Base-by-base conservation (phyloP, 2,113 vertebrate genomes). In the Sander vitreus region DNA sequence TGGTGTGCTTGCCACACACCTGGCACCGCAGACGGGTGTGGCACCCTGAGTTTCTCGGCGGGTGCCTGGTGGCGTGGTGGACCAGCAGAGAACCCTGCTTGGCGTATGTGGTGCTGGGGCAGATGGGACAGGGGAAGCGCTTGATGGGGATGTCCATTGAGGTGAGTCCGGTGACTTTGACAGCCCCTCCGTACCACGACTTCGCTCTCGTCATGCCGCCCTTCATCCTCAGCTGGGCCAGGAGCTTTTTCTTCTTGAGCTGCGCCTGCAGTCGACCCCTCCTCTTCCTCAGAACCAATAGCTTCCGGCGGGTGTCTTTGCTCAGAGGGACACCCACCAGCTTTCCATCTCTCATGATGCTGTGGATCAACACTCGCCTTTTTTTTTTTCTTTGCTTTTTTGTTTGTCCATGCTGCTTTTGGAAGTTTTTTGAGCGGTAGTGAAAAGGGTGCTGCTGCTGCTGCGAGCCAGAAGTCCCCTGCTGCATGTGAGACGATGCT, bases 1-100 rank as follows among this genome's bases (percentile, higher is more conserved):
- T 92, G 81, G 95, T 96, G 83, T 94, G 97, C 58, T 95, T 94
- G 3, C 96, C 96, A 6, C 97, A 99, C 0, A 96, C 96, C 39
- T 93, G 92, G 76, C 97, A 99, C 48, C 85, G 79, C 77, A 95
- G 92, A 2, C 94, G 95, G 90, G 96, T 68, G 71, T 90, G 79
- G 92, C 94, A 89, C 90, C 96, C 93, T 10, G 91, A 89, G 76
- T 62, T 91, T 4, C 86, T 83, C 0, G 95, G 91, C 0, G 93
- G 94, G 85, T 96, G 95, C 48, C 94, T 78, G 21, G 89, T 3
- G 25, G 92, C 93, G 36, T 89, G 91, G 78, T 96, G 95, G 33
- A 96, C 69, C 67, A 95, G 85, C 68, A 95, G 92, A 1, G 78
- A 86, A 30, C 95, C 92, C 65, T 79, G 91, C 51, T 88, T 93